phyloP scores from a whole-genome alignment of 2,113 vertebrate genomes.

The Sphyrna mokarran region DNA sequence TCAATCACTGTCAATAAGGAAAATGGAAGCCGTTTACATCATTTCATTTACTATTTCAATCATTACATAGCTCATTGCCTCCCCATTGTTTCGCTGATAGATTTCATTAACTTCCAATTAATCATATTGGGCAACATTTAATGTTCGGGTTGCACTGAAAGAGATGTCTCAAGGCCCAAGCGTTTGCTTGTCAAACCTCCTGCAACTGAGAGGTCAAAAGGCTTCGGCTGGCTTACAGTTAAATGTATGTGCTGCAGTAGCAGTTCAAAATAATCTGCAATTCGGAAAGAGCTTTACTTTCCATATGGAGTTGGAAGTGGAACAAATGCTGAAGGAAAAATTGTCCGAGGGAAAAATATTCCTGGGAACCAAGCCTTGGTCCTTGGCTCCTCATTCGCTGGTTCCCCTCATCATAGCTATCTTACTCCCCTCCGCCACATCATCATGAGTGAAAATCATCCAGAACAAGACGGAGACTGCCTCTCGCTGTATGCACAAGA shows the following conservation, averaged over 20 bases:
- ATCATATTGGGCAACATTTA: conserved; percentile 95
- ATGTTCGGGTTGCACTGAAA: conserved; percentile 68
- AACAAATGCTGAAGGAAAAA: background rate
- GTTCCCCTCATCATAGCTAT: background rate
- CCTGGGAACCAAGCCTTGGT: background rate
- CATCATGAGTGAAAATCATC: background rate
- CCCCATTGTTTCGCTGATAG: conserved; percentile 95
- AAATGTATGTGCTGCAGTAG: conserved; percentile 76
- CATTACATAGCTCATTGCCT: conserved; percentile 99
- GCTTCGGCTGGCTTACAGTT: conserved; percentile 34
- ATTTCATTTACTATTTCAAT: conserved; percentile 96
- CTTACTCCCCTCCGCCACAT: background rate
- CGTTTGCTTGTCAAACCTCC: conserved; percentile 74
- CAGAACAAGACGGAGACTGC: background rate
- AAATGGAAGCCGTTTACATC: conserved; percentile 68
- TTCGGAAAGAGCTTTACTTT: background rate
- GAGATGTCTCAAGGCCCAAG: conserved; percentile 66
- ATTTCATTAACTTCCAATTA: conserved; percentile 99
- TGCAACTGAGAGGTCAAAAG: conserved; percentile 69
- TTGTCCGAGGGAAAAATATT: background rate
- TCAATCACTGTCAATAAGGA: conserved; percentile 95
- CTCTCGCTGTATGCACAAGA: background rate
- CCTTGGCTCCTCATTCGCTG: background rate
- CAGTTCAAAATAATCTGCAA: background rate
- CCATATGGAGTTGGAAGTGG: background rate